These are phyloP conservation scores for Drosophila navojoa DNA, from an alignment of 1,140 invertebrate species.

Conservation along the genomic window DNA sequence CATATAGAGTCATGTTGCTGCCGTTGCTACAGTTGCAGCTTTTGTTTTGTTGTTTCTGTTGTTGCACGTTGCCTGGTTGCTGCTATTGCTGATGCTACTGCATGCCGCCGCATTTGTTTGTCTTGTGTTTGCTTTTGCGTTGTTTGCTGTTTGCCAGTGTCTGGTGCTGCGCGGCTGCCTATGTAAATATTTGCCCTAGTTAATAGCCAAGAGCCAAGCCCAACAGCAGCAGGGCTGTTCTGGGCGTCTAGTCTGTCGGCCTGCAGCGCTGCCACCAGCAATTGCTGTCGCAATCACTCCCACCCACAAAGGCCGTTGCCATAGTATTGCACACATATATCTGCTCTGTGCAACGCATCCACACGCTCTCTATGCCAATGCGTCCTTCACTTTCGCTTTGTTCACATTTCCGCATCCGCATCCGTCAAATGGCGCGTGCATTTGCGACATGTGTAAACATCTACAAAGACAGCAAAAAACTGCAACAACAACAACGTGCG, in stretches of 20 bases:
- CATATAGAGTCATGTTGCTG: constrained; percentile 13
- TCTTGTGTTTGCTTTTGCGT: constrained; percentile 40
- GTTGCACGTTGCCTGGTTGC: constrained; percentile 18
- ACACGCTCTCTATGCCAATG: constrained; percentile 23
- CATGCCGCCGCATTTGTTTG: constrained; percentile 40
- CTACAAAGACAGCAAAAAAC: constrained; percentile 35
- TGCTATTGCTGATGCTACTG: background rate
- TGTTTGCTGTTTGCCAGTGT: constrained; percentile 62
- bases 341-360: background rate
- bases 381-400: constrained; percentile 78
- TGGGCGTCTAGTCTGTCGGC: constrained; percentile 53
- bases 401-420: constrained; percentile 73
- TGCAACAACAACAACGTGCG: constrained; percentile 12
- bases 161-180: constrained; percentile 64
- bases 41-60: constrained; percentile 21
- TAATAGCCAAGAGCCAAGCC: constrained; percentile 74
- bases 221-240: constrained; percentile 46
- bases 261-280: constrained; percentile 24
- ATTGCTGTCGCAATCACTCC: background rate
- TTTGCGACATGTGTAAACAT: constrained; percentile 50
- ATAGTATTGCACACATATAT: too few relatives aligned
- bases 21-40: background rate
- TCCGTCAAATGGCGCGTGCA: constrained; percentile 50
- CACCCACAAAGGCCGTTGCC: background rate
- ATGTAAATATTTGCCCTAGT: constrained; percentile 74